These are phyloP conservation scores for Zaprionus tsacasi DNA, from an alignment of 1,140 invertebrate species.

Conservation along the genomic window DNA sequence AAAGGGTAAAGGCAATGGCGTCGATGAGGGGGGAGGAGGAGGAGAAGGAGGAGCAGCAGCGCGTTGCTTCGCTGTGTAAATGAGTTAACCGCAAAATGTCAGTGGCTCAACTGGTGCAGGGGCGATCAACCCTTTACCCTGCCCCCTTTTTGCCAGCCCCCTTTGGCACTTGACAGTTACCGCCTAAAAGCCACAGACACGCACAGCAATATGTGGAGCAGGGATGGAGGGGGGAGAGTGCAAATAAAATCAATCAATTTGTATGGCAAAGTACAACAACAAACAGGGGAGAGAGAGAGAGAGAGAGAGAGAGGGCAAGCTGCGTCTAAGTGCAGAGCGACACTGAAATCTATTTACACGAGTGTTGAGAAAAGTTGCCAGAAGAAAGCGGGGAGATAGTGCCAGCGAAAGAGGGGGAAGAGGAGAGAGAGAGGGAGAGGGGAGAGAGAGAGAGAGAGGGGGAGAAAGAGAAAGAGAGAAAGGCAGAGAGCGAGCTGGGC, in stretches of 20 bases:
- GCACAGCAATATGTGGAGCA: constrained; percentile 43
- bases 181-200: constrained; percentile 56
- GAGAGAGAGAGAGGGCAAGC: too few species aligned
- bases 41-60: too few species aligned
- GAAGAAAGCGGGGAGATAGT: constrained; percentile 24
- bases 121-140: not conserved
- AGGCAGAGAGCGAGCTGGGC: not conserved
- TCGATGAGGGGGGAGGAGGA: not conserved
- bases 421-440: not conserved
- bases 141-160: not conserved
- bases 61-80: constrained; percentile 55
- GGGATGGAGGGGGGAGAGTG: constrained; percentile 35
- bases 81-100: constrained; percentile 80
- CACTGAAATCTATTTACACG: constrained; percentile 76
- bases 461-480: not conserved
- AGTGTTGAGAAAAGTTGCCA: constrained; percentile 68
- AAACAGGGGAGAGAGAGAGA: constrained; percentile 1
- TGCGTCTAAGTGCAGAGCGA: constrained; percentile 67
- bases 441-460: not conserved
- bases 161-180: constrained; percentile 6
- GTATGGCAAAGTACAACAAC: constrained; percentile 55
- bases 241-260: constrained; percentile 83
- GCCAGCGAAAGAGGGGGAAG: not conserved
- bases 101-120: constrained; percentile 44
- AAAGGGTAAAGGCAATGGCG: constrained; percentile 42